Evolutionary conservation across 2,888 invertebrate species (phyloP).

Genomic region (Gnatocerus cornutus): DNA sequence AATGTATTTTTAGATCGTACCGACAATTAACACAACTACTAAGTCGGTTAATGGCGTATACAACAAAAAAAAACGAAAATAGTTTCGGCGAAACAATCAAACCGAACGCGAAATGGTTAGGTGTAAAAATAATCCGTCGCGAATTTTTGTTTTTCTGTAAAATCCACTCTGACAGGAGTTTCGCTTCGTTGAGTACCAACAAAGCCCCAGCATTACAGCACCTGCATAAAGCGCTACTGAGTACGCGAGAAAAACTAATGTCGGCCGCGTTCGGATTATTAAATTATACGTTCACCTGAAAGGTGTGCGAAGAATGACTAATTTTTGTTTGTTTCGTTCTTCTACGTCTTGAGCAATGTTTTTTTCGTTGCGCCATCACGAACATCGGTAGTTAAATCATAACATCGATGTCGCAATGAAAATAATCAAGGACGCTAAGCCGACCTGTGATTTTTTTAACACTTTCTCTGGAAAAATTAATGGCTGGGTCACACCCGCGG

Average conservation of each 20-base stretch:
- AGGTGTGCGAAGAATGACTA: too few species aligned
- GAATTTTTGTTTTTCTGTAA: slow-evolving; percentile 17
- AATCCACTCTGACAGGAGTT: slow-evolving; percentile 29
- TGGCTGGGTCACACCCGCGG: slow-evolving; percentile 36
- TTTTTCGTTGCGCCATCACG: slow-evolving; percentile 4
- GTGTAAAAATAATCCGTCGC: slow-evolving; percentile 30
- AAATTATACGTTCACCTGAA: slow-evolving; percentile 5
- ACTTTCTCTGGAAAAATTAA: slow-evolving; percentile 45
- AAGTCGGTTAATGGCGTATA: slow-evolving; percentile 47
- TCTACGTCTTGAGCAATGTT: slow-evolving; percentile 8
- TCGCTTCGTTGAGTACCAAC: slow-evolving; percentile 37
- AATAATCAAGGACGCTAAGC: slow-evolving; percentile 30
- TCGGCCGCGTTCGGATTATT: slow-evolving; percentile 16
- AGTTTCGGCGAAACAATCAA: slow-evolving; percentile 36
- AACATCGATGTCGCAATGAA: slow-evolving; percentile 9
- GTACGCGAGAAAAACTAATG: slow-evolving; percentile 17
- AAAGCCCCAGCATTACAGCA: slow-evolving; percentile 42
- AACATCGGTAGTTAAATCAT: slow-evolving; percentile 28
- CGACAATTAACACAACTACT: slow-evolving; percentile 45
- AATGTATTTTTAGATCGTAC: slow-evolving; percentile 40
- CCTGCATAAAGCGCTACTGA: slow-evolving; percentile 35
- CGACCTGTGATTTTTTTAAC: slow-evolving; percentile 44
- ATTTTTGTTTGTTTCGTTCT: too few species aligned
- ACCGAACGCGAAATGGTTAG: slow-evolving; percentile 25
- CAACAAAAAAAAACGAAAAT: slow-evolving; percentile 35